Conservation (phyloP, 2,113 vertebrate species). For the Psettodes erumei region DNA sequence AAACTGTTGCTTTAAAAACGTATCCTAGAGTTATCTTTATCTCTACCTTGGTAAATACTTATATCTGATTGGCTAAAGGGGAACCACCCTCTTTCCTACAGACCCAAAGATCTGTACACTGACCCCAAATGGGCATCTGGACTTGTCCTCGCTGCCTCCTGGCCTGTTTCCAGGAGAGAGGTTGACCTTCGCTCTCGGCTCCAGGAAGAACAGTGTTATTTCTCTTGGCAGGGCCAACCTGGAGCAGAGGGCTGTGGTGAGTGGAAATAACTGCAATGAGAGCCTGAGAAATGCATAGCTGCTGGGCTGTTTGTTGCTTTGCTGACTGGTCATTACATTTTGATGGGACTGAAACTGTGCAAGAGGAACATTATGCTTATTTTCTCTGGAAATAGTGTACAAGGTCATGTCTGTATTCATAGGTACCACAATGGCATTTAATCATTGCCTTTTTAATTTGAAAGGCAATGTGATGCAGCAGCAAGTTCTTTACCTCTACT, state of each 20-base stretch:
- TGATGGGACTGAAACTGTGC: not conserved
- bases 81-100: conserved; percentile 54
- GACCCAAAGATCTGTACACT: conserved; percentile 93
- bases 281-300: not conserved
- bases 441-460: not conserved
- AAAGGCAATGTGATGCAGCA: not conserved
- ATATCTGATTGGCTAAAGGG: not conserved
- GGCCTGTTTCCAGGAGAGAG: conserved; percentile 89
- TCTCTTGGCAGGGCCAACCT: conserved; percentile 89
- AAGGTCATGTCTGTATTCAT: not conserved
- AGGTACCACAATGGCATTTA: not conserved
- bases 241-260: conserved; percentile 90
- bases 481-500: not conserved
- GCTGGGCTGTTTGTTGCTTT: not conserved
- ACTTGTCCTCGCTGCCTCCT: conserved; percentile 82
- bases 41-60: not conserved
- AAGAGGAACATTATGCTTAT: not conserved
- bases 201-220: conserved; percentile 94
- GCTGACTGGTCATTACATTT: not conserved
- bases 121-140: conserved; percentile 96
- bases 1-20: not conserved
- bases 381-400: not conserved
- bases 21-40: not conserved
- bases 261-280: conserved; percentile 19
- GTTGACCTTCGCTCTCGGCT: conserved; percentile 85